These are phyloP conservation scores for Lasioglossum leucozonium DNA, from an alignment of 2,888 invertebrate species.

Conservation along the genomic window DNA sequence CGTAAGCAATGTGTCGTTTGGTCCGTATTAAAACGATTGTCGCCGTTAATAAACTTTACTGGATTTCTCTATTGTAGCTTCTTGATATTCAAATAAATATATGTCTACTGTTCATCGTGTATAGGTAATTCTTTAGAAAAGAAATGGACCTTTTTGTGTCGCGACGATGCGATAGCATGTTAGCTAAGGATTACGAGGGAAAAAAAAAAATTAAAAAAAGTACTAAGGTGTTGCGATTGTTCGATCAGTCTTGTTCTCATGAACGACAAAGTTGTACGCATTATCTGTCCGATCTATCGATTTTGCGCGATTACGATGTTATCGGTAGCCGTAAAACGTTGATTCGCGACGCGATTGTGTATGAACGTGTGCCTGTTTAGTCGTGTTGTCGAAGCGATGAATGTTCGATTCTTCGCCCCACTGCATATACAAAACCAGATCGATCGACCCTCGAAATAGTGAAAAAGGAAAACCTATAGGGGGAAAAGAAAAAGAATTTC, in stretches of 20 bases:
- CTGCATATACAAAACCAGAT: constrained; percentile 85
- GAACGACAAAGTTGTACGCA: not conserved
- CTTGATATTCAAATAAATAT: constrained; percentile 78
- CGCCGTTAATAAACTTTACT: constrained; percentile 27
- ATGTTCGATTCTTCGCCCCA: constrained; percentile 80
- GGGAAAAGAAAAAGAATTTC: not conserved
- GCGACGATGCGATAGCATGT: not conserved
- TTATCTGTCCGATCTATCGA: constrained; percentile 1
- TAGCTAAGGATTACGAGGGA: not conserved
- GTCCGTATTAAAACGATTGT: constrained; percentile 33
- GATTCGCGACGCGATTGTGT: constrained; percentile 52
- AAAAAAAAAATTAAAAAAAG: not conserved
- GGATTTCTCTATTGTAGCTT: constrained; percentile 77
- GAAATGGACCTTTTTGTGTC: constrained; percentile 37
- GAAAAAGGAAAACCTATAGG: not conserved
- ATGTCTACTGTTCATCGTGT: constrained; percentile 65
- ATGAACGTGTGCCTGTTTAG: constrained; percentile 83
- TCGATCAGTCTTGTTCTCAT: not conserved
- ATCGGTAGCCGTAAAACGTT: not conserved
- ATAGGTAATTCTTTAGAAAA: constrained; percentile 50
- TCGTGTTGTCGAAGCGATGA: constrained; percentile 67
- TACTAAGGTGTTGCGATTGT: not conserved
- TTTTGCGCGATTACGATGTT: not conserved
- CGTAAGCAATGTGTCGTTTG: constrained; percentile 8
- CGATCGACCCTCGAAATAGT: constrained; percentile 69